Conservation (phyloP, 2,797 vertebrate species). For the Notoglanidium macrostoma region DNA sequence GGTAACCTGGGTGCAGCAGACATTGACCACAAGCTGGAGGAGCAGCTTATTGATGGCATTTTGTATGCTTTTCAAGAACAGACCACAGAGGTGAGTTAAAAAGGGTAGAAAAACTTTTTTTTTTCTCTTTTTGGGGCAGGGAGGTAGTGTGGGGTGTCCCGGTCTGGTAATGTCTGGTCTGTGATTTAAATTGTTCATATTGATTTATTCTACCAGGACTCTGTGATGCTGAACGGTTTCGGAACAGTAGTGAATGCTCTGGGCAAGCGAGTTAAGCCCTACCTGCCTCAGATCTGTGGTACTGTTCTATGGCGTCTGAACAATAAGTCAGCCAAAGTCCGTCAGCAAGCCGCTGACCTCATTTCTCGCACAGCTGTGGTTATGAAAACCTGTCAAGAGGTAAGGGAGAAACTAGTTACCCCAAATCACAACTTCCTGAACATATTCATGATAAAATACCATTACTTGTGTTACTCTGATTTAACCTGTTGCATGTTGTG, state of each 20-base stretch:
- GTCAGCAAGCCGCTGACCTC: constrained; percentile 96
- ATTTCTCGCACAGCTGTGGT: constrained; percentile 98
- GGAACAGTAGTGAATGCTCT: constrained; percentile 98
- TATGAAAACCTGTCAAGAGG: constrained; percentile 99
- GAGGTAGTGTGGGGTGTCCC: accelerated
- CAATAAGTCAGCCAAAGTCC: constrained; percentile 98
- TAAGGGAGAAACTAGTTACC: constrained; percentile 55
- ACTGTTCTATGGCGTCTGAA: constrained; percentile 98
- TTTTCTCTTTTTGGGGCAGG: neutral
- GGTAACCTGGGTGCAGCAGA: constrained; percentile 97
- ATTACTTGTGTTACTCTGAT: neutral
- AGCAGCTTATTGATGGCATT: constrained; percentile 98
- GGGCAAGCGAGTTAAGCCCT: constrained; percentile 96
- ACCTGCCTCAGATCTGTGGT: constrained; percentile 98
- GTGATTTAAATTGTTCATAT: neutral
- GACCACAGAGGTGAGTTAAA: constrained; percentile 89
- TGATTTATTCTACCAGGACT: constrained; percentile 78
- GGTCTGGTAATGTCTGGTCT: neutral
- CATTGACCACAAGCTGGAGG: constrained; percentile 98
- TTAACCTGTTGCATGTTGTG: neutral
- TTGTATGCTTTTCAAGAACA: constrained; percentile 98
- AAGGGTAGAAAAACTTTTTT: neutral
- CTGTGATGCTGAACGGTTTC: constrained; percentile 98
- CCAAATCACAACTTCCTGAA: neutral
- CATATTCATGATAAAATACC: neutral